phyloP scores from a whole-genome alignment of 1,140 invertebrate genomes.

The Pseudomyrmex cubaensis region DNA sequence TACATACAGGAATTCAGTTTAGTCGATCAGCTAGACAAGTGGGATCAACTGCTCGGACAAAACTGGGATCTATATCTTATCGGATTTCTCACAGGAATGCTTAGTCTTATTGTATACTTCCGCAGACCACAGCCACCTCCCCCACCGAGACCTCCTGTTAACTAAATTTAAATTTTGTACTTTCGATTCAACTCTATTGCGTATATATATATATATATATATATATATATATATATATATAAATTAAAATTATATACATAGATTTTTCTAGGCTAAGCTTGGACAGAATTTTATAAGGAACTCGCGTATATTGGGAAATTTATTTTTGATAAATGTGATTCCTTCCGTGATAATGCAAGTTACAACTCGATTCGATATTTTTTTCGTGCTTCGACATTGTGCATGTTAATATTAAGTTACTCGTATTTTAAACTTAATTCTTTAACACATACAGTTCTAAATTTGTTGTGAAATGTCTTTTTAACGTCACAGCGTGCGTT shows the following conservation, averaged over 20 bases:
- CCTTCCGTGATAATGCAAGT: conserved; percentile 22
- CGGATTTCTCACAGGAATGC: conserved; percentile 91
- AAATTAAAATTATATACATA: conserved; percentile 23
- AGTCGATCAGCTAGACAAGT: conserved; percentile 79
- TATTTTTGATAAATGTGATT: conserved; percentile 53
- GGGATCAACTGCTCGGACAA: conserved; percentile 88
- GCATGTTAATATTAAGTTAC: conserved; percentile 22
- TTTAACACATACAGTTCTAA: too few species aligned
- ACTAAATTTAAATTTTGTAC: conserved; percentile 70
- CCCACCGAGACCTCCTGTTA: conserved; percentile 74
- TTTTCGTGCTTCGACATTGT: conserved; percentile 5
- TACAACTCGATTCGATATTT: conserved; percentile 10
- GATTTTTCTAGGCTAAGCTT: conserved; percentile 59
- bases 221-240: conserved; percentile 34
- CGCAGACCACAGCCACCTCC: conserved; percentile 87
- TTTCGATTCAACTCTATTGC: conserved; percentile 39
- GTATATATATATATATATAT: conserved; percentile 43
- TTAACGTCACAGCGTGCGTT: too few species aligned
- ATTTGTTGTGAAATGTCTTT: too few species aligned
- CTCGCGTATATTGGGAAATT: conserved; percentile 38
- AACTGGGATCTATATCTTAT: conserved; percentile 98
- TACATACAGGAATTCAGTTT: conserved; percentile 89
- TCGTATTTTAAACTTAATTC: not conserved
- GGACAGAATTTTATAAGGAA: conserved; percentile 57
- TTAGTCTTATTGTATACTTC: conserved; percentile 93